Percentiles rank a stretch among this genome's conserved stretches.
Conservation (phyloP, 2,113 vertebrate species). For the Solenodon paradoxus region DNA sequence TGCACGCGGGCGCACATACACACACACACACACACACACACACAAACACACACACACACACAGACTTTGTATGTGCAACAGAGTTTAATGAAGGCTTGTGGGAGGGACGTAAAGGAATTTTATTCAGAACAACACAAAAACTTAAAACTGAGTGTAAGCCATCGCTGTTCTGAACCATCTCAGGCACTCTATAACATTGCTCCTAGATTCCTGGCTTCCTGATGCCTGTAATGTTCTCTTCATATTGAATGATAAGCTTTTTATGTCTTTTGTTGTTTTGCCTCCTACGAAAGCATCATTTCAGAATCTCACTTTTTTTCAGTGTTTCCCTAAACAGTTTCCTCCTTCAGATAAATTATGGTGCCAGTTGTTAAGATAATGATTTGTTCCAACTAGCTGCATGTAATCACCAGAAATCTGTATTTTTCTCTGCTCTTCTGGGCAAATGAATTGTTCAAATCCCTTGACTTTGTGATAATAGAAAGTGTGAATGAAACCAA, state of each 20-base stretch:
- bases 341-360: constrained; percentile 28
- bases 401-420: not conserved
- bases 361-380: constrained; percentile 30
- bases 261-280: not conserved
- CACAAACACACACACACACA: not conserved
- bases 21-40: too few species aligned
- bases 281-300: not conserved
- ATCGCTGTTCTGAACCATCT: not conserved
- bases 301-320: not conserved
- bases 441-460: not conserved
- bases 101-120: not conserved
- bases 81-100: not conserved
- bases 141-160: not conserved
- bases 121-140: not conserved
- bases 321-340: not conserved
- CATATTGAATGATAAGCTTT: not conserved
- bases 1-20: too few species aligned
- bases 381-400: constrained; percentile 13
- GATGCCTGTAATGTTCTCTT: not conserved
- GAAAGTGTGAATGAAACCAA: constrained; percentile 30
- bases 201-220: not conserved
- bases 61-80: not conserved
- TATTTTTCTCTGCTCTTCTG: constrained; percentile 32
- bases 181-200: too few species aligned
- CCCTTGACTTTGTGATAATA: not conserved